Base-by-base conservation (phyloP, 2,113 vertebrate genomes). In the Poicephalus meyeri region DNA sequence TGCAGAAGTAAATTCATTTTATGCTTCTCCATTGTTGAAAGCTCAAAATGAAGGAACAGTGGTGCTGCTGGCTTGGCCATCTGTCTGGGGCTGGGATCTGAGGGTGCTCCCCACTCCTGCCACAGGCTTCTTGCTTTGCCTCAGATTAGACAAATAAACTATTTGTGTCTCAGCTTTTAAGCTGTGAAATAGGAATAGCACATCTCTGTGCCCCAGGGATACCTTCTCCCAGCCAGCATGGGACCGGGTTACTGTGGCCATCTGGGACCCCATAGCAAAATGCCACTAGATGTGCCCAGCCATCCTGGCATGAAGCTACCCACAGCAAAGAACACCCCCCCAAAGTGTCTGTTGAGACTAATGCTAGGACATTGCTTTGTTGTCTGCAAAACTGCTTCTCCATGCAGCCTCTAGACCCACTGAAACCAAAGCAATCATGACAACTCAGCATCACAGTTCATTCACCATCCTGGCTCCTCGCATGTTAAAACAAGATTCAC, bases 1-100 rank as follows among this genome's bases (percentile, higher is more conserved):
- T 63, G 52, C 84, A 97, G 87, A 91, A 93, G 78, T 88, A 86
- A 92, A 95, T 94, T 96, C 91, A 65, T 79, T 92, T 95, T 91
- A 85, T 94, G 74, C 21, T 79, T 87, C 70, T 94, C 72, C 0
- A 0, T 69, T 91, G 80, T 44, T 87, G 77, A 88, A 96, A 95
- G 72, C 78, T 82, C 87, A 53, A 84, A 95, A 37, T 80, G 84
- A 92, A 87, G 74, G 78, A 89, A 79, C 74, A 88, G 63, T 49
- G 65, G 15, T 85, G 89, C 87, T 93, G 72, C 78, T 95, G 84
- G 70, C 66, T 85, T 37, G 53, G 58, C 94, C 95, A 89, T 94
- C 93, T 95, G 89, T 66, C 81, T 37, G 56, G 47, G 56, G 69
- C 86, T 72, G 80, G 77, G 76, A 91, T 52, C 60, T 81, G 68